phyloP scores from a whole-genome alignment of 2,888 invertebrate species.

The Troilus luridus region DNA sequence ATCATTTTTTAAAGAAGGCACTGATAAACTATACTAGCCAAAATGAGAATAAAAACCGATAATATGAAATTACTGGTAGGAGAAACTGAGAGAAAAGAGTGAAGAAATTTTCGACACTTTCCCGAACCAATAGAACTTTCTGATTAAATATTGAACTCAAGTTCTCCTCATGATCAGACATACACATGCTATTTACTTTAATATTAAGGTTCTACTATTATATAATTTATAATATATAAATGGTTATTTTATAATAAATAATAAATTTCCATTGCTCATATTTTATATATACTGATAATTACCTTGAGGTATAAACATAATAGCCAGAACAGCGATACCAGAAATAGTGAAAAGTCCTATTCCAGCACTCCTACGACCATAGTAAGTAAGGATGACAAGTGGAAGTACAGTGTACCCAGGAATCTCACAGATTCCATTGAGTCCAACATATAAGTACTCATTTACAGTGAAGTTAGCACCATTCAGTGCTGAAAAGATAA shows the following conservation, averaged over 20 bases:
- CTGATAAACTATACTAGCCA: too few species aligned
- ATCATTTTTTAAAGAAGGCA: too few species aligned
- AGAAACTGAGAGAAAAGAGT: too few species aligned
- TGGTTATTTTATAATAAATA: neutral
- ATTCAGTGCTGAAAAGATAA: constrained; percentile 70
- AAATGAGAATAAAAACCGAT: too few species aligned
- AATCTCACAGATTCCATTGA: constrained; percentile 73
- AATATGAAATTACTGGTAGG: too few species aligned
- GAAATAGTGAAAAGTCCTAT: constrained; percentile 71
- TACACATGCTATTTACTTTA: neutral
- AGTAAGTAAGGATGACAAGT: constrained; percentile 70
- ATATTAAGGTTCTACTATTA: neutral
- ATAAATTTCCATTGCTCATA: neutral
- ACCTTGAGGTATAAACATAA: constrained; percentile 70
- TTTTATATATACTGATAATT: constrained; percentile 38
- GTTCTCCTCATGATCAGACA: too few species aligned
- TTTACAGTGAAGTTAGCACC: constrained; percentile 72
- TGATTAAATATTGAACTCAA: too few species aligned
- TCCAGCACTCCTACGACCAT: constrained; percentile 71
- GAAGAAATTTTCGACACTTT: too few species aligned
- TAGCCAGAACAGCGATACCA: constrained; percentile 71
- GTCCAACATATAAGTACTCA: constrained; percentile 71
- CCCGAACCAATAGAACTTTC: too few species aligned
- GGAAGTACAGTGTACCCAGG: constrained; percentile 72
- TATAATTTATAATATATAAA: neutral